Conservation (phyloP, 2,888 invertebrate species). For the Tubulanus polymorphus region DNA sequence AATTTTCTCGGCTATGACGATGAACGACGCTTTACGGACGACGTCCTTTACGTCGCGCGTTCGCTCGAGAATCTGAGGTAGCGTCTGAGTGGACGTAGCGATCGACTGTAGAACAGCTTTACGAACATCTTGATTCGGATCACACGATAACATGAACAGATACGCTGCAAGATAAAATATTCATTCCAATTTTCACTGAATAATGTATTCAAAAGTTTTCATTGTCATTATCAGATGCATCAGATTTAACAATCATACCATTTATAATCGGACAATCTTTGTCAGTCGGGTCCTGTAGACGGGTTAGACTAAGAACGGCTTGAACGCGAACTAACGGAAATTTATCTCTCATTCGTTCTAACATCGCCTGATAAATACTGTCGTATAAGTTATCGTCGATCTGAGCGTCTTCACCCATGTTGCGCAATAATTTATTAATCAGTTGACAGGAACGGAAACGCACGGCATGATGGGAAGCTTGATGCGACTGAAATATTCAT, state of each 20-base stretch:
- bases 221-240: no score
- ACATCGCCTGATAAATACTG: conserved; percentile 67
- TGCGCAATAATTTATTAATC: conserved; percentile 69
- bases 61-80: conserved; percentile 68
- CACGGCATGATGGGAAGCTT: conserved; percentile 58
- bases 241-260: conserved; percentile 43
- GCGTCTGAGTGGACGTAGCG: conserved; percentile 68
- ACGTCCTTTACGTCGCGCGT: conserved; percentile 73
- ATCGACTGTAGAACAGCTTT: conserved; percentile 70
- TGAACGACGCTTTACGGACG: conserved; percentile 65
- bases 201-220: neutral
- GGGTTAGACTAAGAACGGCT: conserved; percentile 72
- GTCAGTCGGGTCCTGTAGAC: conserved; percentile 75
- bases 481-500: conserved; percentile 32
- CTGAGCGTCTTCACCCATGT: conserved; percentile 71
- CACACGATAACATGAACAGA: conserved; percentile 54
- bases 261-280: conserved; percentile 72
- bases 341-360: conserved; percentile 67
- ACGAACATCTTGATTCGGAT: conserved; percentile 71
- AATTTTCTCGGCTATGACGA: conserved; percentile 57
- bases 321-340: conserved; percentile 73
- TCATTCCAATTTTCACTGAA: conserved; percentile 7
- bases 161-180: conserved; percentile 33
- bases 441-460: conserved; percentile 75
- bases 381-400: conserved; percentile 74